Evolutionary conservation across 2,888 invertebrate genomes (phyloP).

Genomic region (Phaonia tiefii): DNA sequence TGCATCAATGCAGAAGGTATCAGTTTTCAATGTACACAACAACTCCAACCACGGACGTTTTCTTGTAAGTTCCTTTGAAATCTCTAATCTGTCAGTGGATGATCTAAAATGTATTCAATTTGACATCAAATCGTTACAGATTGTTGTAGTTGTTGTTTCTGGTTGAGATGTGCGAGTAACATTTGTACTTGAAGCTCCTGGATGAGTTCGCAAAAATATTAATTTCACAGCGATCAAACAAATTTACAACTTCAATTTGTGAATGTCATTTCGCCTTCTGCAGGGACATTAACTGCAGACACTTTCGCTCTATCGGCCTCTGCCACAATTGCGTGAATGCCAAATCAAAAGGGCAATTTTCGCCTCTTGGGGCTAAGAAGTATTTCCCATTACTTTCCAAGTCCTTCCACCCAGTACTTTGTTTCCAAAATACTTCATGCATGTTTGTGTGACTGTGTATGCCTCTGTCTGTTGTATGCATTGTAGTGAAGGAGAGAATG

Average conservation of each 20-base stretch:
- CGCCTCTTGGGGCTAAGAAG: conserved; percentile 31
- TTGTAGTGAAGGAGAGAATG: conserved; percentile 15
- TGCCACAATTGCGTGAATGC: conserved; percentile 57
- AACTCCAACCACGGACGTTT: no score
- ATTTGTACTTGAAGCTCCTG: no score
- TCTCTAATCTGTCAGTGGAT: not conserved
- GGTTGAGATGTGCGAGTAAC: no score
- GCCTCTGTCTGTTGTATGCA: not conserved
- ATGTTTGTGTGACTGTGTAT: conserved; percentile 14
- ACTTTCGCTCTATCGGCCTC: not conserved
- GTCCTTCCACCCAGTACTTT: not conserved
- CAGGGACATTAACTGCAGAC: not conserved
- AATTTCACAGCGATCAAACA: not conserved
- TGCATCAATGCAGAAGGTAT: conserved; percentile 50
- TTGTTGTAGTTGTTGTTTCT: no score
- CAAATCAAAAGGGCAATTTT: conserved; percentile 43
- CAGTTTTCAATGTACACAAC: conserved; percentile 53
- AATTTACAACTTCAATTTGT: conserved; percentile 22
- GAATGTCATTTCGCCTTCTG: conserved; percentile 57
- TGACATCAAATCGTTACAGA: no score
- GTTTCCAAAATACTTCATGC: not conserved
- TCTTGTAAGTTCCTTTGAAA: no score
- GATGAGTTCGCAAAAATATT: not conserved
- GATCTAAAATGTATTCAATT: no score
- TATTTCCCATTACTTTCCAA: conserved; percentile 1